Percentiles rank a stretch among this genome's conserved stretches.
Conservation (phyloP, 2,888 invertebrate species). For the Palloptera scutellata region DNA sequence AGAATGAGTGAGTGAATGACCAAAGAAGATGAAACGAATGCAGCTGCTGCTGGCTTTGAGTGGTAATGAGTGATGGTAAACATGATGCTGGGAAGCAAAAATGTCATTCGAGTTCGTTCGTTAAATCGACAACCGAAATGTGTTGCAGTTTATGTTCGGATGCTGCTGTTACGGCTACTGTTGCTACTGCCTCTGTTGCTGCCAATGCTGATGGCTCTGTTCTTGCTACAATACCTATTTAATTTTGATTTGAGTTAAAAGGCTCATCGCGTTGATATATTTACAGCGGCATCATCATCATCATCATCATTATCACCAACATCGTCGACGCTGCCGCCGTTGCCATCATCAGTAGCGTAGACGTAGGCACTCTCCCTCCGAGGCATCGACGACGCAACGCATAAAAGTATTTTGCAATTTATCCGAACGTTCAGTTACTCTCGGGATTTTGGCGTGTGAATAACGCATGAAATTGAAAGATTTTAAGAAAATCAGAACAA, state of each 20-base stretch:
- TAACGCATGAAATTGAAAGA: conserved; percentile 34
- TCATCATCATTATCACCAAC: no score
- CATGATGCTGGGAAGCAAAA: no score
- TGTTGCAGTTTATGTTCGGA: no score
- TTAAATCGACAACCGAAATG: no score
- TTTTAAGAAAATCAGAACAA: conserved; percentile 24
- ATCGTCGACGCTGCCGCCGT: conserved; percentile 10
- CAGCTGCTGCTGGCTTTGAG: neutral
- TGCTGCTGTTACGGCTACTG: neutral
- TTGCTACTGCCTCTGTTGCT: conserved; percentile 10
- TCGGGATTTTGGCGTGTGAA: conserved; percentile 61
- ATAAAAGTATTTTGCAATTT: conserved; percentile 61
- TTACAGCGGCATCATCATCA: neutral
- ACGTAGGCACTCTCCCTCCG: no score
- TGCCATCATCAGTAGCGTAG: conserved; percentile 3
- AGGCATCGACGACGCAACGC: conserved; percentile 28
- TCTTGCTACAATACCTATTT: neutral
- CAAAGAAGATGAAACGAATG: neutral
- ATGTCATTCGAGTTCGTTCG: no score
- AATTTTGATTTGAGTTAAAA: no score
- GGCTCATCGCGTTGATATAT: neutral
- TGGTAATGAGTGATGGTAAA: neutral
- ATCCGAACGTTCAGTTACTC: conserved; percentile 62
- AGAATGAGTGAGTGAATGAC: no score
- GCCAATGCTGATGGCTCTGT: neutral